Evolutionary conservation across 2,888 invertebrate species (phyloP).

Genomic region (Nebria salina): DNA sequence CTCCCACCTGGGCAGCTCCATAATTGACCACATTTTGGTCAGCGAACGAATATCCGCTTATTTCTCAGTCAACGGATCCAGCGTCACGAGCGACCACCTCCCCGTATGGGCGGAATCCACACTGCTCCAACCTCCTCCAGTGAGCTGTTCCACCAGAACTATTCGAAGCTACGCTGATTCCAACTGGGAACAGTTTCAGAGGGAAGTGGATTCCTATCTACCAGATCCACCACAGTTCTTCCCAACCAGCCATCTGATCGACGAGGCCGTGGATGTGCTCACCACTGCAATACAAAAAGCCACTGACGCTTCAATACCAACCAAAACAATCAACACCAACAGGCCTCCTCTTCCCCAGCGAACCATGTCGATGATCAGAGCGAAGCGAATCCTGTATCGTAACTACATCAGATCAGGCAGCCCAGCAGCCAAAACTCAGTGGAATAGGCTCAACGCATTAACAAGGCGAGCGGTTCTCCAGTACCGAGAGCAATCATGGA

Average conservation of each 20-base stretch:
- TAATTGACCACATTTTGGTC: conserved; percentile 26
- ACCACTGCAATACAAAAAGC: not conserved
- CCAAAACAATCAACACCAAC: too few species aligned
- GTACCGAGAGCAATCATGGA: not conserved
- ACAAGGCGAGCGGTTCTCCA: not conserved
- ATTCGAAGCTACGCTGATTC: not conserved
- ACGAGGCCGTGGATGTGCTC: not conserved
- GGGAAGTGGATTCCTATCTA: not conserved
- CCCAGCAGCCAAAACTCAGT: conserved; percentile 6
- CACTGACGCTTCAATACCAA: not conserved
- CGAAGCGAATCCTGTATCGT: not conserved
- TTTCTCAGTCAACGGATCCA: too few species aligned
- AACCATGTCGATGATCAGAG: not conserved
- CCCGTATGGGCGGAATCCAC: not conserved
- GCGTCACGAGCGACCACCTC: conserved; percentile 18
- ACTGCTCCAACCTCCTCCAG: not conserved
- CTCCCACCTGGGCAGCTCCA: conserved; percentile 16
- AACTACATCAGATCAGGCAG: not conserved
- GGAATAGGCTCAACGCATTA: conserved; percentile 21
- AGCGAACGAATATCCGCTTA: not conserved
- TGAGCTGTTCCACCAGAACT: not conserved
- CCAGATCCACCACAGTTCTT: not conserved
- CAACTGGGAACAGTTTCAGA: not conserved
- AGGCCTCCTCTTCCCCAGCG: not conserved
- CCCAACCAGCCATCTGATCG: not conserved